Evolutionary conservation across 2,888 invertebrate genomes (phyloP), one percentile per base, ranked within the genome.

Genomic region (Pomacea canaliculata): DNA sequence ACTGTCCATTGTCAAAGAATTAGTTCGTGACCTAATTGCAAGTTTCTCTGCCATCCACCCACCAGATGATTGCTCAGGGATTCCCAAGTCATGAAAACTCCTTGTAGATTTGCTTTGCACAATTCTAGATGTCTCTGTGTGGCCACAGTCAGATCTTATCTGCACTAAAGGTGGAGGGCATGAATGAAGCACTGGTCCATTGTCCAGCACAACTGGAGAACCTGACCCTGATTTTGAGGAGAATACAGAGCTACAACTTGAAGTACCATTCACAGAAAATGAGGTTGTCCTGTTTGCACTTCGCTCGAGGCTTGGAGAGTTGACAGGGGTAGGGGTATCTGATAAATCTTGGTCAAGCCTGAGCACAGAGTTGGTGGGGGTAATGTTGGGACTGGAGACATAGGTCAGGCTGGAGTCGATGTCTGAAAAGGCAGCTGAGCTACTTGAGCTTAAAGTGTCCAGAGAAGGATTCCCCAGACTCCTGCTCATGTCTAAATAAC

Each of bases 381-480:
- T 85, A 48, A 84, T 84, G 78, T 83, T 84, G 10, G 83, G 81
- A 75, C 85, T 86, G n/a, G 83, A 80, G 73, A 87, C 85, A 76
- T 86, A 84, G 1, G 85, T 85, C 12, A 85, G 73, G 70, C 83
- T 84, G 68, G 80, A 81, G 74, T 83, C 84, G 23, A 84, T 73
- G 73, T 82, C 82, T 8, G 82, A 82, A 66, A 81, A 56, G 10
- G 70, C 76, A 13, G 79, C 76, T 18, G 82, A 80, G 63, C 82
- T 81, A 74, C 71, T 77, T 62, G 80, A 79, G 68, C 70, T 78
- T 46, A 63, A 46, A 2, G 59, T 72, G 65, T 76, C 75, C 70
- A 63, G 68, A 60, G 60, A 23, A 10, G 19, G 67, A 37, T 51
- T 62, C 27, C 51, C 70, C 8, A 68, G 46, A 48, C 60, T 68